phyloP scores from a whole-genome alignment of 2,888 invertebrate genomes.

The Elaeidobius kamerunicus region DNA sequence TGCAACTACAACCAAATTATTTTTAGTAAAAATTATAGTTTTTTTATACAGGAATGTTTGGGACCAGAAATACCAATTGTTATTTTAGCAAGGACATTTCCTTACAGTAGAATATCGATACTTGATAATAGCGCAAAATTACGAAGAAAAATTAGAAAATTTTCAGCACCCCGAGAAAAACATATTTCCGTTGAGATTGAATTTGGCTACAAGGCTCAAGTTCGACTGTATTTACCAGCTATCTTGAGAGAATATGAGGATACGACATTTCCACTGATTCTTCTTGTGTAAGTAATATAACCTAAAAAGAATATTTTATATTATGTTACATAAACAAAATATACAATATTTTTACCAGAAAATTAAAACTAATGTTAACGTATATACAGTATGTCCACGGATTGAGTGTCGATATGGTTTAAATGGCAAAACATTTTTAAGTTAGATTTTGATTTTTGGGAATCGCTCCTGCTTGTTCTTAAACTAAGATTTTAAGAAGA shows the following conservation, averaged over 20 bases:
- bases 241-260: conserved; percentile 80
- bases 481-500: too few species aligned
- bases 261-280: conserved; percentile 73
- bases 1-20: conserved; percentile 61
- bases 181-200: conserved; percentile 63
- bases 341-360: too few species aligned
- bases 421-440: neutral
- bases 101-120: conserved; percentile 59
- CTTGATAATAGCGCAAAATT: conserved; percentile 69
- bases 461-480: neutral
- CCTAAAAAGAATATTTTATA: neutral
- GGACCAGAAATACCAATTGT: conserved; percentile 71
- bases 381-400: too few species aligned
- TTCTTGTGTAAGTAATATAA: conserved; percentile 71
- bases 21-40: conserved; percentile 54
- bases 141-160: conserved; percentile 58
- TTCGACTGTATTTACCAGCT: conserved; percentile 78
- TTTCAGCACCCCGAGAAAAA: conserved; percentile 74
- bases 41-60: conserved; percentile 61
- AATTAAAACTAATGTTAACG: too few species aligned
- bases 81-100: conserved; percentile 60
- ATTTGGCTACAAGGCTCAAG: conserved; percentile 68
- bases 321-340: neutral
- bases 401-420: too few species aligned
- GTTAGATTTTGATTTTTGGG: too few species aligned